Evolutionary conservation across 37 sponge, comb jelly and placozoan species (phyloP).

Genomic region (Halichondria panicea): DNA sequence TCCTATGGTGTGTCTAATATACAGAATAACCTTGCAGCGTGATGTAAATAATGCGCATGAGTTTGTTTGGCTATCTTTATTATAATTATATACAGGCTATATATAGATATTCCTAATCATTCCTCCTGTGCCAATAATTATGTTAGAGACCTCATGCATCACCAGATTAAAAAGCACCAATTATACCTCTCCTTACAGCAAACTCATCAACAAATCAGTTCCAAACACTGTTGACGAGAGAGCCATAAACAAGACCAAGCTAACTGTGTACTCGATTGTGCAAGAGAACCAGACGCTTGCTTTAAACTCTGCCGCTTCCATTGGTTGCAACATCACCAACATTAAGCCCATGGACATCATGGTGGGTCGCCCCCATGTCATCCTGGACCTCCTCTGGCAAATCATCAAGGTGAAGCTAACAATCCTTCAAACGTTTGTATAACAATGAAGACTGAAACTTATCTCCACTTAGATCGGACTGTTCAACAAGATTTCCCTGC

Average conservation of each 20-base stretch:
- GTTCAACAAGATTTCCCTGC: conserved; percentile 93
- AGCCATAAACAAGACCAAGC: conserved; percentile 80
- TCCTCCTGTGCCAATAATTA: not conserved
- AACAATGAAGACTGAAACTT: no score
- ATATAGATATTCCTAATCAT: no score
- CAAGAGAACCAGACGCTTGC: conserved; percentile 91
- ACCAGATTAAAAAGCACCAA: no score
- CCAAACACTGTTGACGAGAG: conserved; percentile 86
- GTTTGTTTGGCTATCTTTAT: no score
- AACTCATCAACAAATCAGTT: conserved; percentile 85
- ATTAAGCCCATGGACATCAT: conserved; percentile 86
- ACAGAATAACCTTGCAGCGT: no score
- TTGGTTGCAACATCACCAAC: conserved; percentile 91
- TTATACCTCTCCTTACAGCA: conserved; percentile 57
- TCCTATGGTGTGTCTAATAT: no score
- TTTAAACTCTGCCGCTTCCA: conserved; percentile 83
- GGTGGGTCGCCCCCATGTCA: conserved; percentile 74
- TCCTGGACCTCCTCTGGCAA: conserved; percentile 89
- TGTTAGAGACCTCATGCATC: no score
- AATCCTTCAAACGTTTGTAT: no score
- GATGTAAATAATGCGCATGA: no score
- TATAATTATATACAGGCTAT: no score
- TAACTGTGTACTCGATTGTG: no score
- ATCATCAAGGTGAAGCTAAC: conserved; percentile 74
- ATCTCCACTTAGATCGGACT: conserved; percentile 76